Percentiles rank a stretch among this genome's conserved stretches.
These are phyloP conservation scores for Drosophila grimshawi DNA, from an alignment of 1,140 invertebrate species.

Conservation along the genomic window DNA sequence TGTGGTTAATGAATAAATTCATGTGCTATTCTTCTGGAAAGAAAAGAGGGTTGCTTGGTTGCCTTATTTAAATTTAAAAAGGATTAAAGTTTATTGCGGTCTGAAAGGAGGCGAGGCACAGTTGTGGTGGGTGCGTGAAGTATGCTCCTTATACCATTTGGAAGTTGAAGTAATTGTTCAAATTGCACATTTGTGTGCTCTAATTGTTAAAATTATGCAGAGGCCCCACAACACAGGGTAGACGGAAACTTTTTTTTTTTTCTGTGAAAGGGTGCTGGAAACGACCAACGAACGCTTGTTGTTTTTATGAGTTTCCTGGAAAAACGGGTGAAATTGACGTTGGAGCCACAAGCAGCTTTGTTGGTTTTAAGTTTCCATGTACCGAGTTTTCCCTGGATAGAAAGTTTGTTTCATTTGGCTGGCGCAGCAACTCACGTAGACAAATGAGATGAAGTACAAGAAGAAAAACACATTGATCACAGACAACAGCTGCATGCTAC, in stretches of 20 bases:
- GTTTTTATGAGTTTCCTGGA: slow-evolving; percentile 38
- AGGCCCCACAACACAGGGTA: slow-evolving; percentile 31
- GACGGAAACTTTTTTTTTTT: slow-evolving; percentile 27
- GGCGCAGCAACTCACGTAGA: neutral
- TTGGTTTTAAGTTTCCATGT: slow-evolving; percentile 15
- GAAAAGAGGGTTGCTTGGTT: slow-evolving; percentile 13
- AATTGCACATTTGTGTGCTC: slow-evolving; percentile 63
- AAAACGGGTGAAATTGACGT: neutral
- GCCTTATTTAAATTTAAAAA: slow-evolving; percentile 65
- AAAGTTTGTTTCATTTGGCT: slow-evolving; percentile 10
- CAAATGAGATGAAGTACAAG: neutral
- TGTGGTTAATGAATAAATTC: slow-evolving; percentile 53
- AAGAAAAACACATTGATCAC: neutral
- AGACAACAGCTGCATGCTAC: slow-evolving; percentile 13
- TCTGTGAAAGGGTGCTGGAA: slow-evolving; percentile 18
- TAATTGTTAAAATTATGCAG: slow-evolving; percentile 62
- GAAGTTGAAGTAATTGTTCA: slow-evolving; percentile 62
- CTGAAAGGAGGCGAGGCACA: slow-evolving; percentile 11
- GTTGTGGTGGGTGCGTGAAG: slow-evolving; percentile 12
- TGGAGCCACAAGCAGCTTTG: slow-evolving; percentile 6
- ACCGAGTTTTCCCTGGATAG: neutral
- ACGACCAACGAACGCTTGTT: slow-evolving; percentile 41
- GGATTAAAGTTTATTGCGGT: slow-evolving; percentile 55
- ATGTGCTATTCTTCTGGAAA: slow-evolving; percentile 6
- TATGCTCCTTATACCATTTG: slow-evolving; percentile 54